These are phyloP conservation scores for Distichodus sexfasciatus DNA, from an alignment of 2,797 vertebrate species.

Conservation along the genomic window DNA sequence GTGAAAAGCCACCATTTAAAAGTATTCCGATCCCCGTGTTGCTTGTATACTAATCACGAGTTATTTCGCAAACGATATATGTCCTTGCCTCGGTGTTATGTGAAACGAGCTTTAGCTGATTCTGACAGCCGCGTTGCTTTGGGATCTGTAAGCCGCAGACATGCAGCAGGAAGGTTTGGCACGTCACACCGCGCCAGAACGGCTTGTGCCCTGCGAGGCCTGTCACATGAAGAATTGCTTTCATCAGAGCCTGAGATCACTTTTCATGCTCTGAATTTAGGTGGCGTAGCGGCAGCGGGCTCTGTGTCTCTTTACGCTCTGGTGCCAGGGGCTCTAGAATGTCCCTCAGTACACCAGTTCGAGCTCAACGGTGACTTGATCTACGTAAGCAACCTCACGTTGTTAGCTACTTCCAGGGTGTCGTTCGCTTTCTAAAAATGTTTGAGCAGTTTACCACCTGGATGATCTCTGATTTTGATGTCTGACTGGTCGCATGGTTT, in stretches of 20 bases:
- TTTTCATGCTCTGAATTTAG: conserved; percentile 55
- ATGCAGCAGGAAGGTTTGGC: conserved; percentile 17
- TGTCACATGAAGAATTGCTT: conserved; percentile 51
- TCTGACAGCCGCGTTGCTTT: background rate
- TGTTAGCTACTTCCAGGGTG: background rate
- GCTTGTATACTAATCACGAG: too few species aligned
- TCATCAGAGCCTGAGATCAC: conserved; percentile 40
- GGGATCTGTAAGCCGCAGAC: background rate
- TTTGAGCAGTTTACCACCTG: background rate
- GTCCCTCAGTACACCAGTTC: background rate
- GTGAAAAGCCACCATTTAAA: too few species aligned
- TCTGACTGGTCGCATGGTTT: background rate
- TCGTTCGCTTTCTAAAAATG: background rate
- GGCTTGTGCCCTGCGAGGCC: conserved; percentile 15
- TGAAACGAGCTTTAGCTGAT: background rate
- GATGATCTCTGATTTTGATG: background rate
- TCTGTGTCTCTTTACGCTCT: conserved; percentile 6
- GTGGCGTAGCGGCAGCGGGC: conserved; percentile 35
- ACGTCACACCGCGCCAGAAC: conserved; percentile 14
- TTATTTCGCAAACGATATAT: too few species aligned
- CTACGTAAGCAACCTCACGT: background rate
- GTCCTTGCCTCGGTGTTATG: too few species aligned
- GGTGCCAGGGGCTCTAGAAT: background rate
- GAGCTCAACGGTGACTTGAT: background rate
- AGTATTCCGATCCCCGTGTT: too few species aligned